Percentiles rank a stretch among this genome's conserved stretches.
Evolutionary conservation across 2,113 vertebrate genomes (phyloP).

Genomic region (Phrynosoma blainvillii): DNA sequence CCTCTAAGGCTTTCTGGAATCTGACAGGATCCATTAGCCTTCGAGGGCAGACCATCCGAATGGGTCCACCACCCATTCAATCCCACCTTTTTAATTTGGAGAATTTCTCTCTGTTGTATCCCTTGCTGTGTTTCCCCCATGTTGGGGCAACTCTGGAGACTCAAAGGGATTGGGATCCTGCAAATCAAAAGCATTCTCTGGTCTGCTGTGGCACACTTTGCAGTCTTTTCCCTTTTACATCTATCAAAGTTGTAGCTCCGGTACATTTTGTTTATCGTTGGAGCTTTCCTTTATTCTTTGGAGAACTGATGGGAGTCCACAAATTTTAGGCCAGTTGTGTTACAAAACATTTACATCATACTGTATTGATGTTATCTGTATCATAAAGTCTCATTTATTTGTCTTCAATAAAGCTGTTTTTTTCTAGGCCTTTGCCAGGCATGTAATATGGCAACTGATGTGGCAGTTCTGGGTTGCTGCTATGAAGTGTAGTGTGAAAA

Average conservation of each 20-base stretch:
- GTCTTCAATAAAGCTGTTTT: not conserved
- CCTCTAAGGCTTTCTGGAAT: too few species aligned
- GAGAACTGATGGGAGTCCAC: not conserved
- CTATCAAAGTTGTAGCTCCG: not conserved
- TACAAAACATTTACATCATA: not conserved
- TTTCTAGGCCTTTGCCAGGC: not conserved
- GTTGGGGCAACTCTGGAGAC: not conserved
- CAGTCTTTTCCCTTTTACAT: not conserved
- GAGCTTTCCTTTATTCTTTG: not conserved
- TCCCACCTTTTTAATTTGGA: too few species aligned
- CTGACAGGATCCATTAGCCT: too few species aligned
- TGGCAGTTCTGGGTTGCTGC: not conserved
- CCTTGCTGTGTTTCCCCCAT: too few species aligned
- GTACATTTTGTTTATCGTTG: not conserved
- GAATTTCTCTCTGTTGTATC: too few species aligned
- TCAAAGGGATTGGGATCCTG: not conserved
- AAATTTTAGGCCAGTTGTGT: not conserved
- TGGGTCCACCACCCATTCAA: too few species aligned
- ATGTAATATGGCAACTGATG: not conserved
- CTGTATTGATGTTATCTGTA: not conserved
- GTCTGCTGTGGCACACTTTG: not conserved
- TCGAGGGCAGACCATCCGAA: too few species aligned
- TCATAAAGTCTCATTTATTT: not conserved
- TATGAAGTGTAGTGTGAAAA: not conserved
- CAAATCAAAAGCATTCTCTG: not conserved